Evolutionary conservation across 2,113 vertebrate species (phyloP).

Genomic region (Gobiocypris rarus): DNA sequence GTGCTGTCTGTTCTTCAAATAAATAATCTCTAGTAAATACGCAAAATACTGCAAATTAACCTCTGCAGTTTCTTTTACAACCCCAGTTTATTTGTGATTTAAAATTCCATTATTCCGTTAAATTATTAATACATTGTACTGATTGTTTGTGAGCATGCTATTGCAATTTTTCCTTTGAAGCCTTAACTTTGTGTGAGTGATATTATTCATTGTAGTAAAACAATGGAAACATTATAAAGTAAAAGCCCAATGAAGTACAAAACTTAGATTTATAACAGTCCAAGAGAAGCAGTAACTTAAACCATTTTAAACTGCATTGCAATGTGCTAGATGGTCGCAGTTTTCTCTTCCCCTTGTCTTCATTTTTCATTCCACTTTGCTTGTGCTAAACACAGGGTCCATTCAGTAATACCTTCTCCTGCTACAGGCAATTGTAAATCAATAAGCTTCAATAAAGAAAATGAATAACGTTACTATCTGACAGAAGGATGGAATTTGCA

Average conservation of each 20-base stretch:
- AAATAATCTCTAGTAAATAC: not conserved
- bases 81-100: not conserved
- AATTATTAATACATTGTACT: not conserved
- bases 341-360: not conserved
- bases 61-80: not conserved
- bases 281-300: not conserved
- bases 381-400: slow-evolving; percentile 7
- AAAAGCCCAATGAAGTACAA: not conserved
- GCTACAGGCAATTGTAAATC: slow-evolving; percentile 46
- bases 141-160: not conserved
- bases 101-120: not conserved
- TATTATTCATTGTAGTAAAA: slow-evolving; percentile 38
- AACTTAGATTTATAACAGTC: not conserved
- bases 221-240: slow-evolving; percentile 21
- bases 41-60: not conserved
- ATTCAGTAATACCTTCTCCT: slow-evolving; percentile 26
- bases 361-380: not conserved
- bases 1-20: not conserved
- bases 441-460: slow-evolving; percentile 60
- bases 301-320: not conserved
- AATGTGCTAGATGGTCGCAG: not conserved
- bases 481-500: slow-evolving; percentile 44
- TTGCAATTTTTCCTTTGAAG: slow-evolving; percentile 11
- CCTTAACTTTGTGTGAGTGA: slow-evolving; percentile 33
- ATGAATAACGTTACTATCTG: slow-evolving; percentile 52